Base-by-base conservation (phyloP, 2,113 vertebrate genomes). In the Nesospiza acunhae region DNA sequence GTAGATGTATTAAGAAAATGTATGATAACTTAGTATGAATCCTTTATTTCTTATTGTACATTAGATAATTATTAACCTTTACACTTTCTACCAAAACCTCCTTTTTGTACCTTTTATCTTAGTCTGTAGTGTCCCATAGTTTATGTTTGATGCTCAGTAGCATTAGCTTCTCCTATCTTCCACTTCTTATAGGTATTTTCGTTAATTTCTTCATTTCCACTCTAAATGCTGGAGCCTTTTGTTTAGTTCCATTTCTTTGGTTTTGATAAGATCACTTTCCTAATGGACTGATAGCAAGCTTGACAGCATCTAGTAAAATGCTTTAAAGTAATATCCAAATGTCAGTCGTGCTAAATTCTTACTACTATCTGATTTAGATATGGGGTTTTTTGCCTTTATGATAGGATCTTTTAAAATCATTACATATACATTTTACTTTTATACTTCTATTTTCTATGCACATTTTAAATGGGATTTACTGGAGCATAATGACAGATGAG, bases 1-100 rank as follows among this genome's bases (percentile, higher is more conserved):
- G 10, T 30, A 7, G 72, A 23, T 67, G 78, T 92, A 39, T 30
- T 46, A 72, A 77, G 33, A 42, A 90, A 78, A 67, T 6, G 30
- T 58, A 28, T 30, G 4, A 19, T 22, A 70, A 47, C 14, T 87
- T 62, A 11, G 5, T 59, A 49, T 0, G 0, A 83, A 33, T 39
- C 8, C 7, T 66, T 64, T 79, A 8, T 70, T 87, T 94, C 4
- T 23, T 69, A 7, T 24, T 52, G 17, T 22, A 6, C 8, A 15
- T 80, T 31, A 47, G 11, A 53, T 41, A n/a, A 21, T 33, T 59
- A 35, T 37, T 76, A 77, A 39, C 9, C 31, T 69, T 77, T 80
- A 44, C 37, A 31, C 15, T 84, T 85, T 68, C 24, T 73, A 37
- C 8, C 22, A 44, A 56, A 79, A 46, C 2, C 41, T 90, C 68